Evolutionary conservation across 2,113 vertebrate genomes (phyloP).

Genomic region (Acanthisitta chloris): DNA sequence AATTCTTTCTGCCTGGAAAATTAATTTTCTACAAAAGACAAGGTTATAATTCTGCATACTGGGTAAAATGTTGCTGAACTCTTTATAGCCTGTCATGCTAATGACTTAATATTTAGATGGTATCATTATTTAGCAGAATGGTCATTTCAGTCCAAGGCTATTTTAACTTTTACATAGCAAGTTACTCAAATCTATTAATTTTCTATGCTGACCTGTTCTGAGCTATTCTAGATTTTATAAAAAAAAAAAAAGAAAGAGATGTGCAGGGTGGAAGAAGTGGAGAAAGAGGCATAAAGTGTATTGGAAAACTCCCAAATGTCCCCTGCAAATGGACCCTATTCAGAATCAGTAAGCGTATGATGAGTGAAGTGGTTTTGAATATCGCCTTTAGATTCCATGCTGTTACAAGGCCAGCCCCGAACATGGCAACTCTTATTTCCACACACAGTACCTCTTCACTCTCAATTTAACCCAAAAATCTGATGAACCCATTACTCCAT

Average conservation of each 20-base stretch:
- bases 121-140: not conserved
- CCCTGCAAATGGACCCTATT: slow-evolving; percentile 90
- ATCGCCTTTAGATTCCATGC: slow-evolving; percentile 91
- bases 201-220: slow-evolving; percentile 69
- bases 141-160: not conserved
- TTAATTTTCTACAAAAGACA: not conserved
- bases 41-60: not conserved
- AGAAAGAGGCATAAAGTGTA: slow-evolving; percentile 87
- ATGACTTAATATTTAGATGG: slow-evolving; percentile 1
- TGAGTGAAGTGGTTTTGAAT: slow-evolving; percentile 92
- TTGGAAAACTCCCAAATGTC: slow-evolving; percentile 88
- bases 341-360: slow-evolving; percentile 93
- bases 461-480: slow-evolving; percentile 96
- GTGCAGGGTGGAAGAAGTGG: slow-evolving; percentile 72
- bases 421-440: slow-evolving; percentile 89
- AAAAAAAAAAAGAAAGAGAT: not conserved
- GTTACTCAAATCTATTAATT: slow-evolving; percentile 71
- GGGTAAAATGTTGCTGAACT: not conserved
- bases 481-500: slow-evolving; percentile 91
- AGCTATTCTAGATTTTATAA: slow-evolving; percentile 24
- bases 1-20: not conserved
- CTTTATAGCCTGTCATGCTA: not conserved
- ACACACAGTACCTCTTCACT: slow-evolving; percentile 92
- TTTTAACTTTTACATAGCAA: slow-evolving; percentile 60
- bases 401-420: slow-evolving; percentile 87